These are phyloP conservation scores for Rhagoletis zephyria DNA, from an alignment of 1,140 invertebrate species.

Conservation along the genomic window DNA sequence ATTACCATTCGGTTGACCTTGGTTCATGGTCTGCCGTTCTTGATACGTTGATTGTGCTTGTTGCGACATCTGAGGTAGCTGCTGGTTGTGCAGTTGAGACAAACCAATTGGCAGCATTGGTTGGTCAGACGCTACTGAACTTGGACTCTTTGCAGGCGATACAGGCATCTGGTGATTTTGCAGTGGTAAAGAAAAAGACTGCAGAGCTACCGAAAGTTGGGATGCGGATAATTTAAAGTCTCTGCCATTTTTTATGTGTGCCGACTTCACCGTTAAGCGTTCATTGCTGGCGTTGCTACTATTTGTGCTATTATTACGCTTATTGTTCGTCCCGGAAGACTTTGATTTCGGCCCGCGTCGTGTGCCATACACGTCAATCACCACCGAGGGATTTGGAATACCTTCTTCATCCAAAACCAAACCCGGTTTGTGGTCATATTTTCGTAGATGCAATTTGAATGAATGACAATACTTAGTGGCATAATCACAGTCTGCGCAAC, in stretches of 20 bases:
- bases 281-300: constrained; percentile 60
- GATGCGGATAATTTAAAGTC: constrained; percentile 57
- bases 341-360: constrained; percentile 87
- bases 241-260: constrained; percentile 45
- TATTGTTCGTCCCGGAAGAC: constrained; percentile 52
- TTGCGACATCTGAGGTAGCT: constrained; percentile 39
- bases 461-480: constrained; percentile 99
- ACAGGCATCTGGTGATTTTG: constrained; percentile 59
- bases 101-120: constrained; percentile 48
- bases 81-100: constrained; percentile 55
- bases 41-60: constrained; percentile 44
- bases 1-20: constrained; percentile 19
- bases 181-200: constrained; percentile 61
- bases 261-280: constrained; percentile 63
- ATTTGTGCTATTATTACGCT: constrained; percentile 52
- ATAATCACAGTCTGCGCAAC: constrained; percentile 95
- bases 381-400: constrained; percentile 86
- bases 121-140: constrained; percentile 58
- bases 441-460: constrained; percentile 94
- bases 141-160: constrained; percentile 55
- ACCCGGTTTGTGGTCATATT: constrained; percentile 90
- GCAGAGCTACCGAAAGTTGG: constrained; percentile 64
- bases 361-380: constrained; percentile 93
- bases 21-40: background rate
- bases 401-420: constrained; percentile 91